A percentile compares a stretch with the other conserved stretches of the same genome.
phyloP scores from a whole-genome alignment of 2,113 vertebrate genomes.

The Chelonoidis abingdonii region DNA sequence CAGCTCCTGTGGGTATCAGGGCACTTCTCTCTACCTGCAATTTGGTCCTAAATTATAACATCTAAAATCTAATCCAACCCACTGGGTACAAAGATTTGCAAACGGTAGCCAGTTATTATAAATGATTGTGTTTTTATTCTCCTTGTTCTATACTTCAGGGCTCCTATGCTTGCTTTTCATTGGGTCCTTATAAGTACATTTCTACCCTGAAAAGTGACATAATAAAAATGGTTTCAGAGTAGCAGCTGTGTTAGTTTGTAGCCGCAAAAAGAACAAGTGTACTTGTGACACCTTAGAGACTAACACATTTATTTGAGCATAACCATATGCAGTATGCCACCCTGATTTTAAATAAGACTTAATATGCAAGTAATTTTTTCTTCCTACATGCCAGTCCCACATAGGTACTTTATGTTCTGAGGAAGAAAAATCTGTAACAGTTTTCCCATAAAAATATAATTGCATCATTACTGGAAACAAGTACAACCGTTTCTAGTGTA shows the following conservation, averaged over 20 bases:
- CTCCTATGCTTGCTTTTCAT: background rate
- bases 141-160: background rate
- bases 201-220: background rate
- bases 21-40: background rate
- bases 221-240: background rate
- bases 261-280: no score
- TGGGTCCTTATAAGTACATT: background rate
- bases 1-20: background rate
- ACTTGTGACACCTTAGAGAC: no score
- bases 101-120: background rate
- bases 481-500: background rate
- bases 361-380: background rate
- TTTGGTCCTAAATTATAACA: background rate
- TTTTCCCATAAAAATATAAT: background rate
- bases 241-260: no score
- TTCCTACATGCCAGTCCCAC: background rate
- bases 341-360: background rate
- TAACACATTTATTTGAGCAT: no score
- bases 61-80: background rate
- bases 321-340: background rate
- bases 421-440: background rate
- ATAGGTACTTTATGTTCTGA: background rate
- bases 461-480: background rate
- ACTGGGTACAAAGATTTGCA: background rate
- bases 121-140: background rate